Base-by-base conservation (phyloP, 2,113 vertebrate genomes). In the Porphyrio hochstetteri region DNA sequence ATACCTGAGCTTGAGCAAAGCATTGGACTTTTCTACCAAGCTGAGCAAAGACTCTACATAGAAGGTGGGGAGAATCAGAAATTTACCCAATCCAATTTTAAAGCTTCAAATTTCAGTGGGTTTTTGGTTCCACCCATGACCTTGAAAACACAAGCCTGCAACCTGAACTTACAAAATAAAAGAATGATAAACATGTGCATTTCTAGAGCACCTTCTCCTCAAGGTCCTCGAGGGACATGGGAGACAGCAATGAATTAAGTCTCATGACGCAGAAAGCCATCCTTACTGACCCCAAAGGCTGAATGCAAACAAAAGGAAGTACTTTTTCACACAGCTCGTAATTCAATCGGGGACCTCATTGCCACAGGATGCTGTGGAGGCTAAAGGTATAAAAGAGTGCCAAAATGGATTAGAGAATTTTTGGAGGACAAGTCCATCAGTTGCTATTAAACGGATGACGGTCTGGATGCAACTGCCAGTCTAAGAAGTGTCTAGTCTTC, bases 221-320 rank as follows among this genome's bases (percentile, higher is more conserved):
- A 6, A 36, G 69, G 64, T 86, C 52, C 95, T 93, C 0, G 0
- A 33, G 88, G 36, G 56, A 48, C 72, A 4, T 0, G 15, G 63
- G 56, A 64, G 93, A 56, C 68, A 92, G 88, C 46, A 75, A 42
- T 93, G 91, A 94, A 89, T 93, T 64, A 86, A 91, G 65, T 42
- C 80, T 75, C 12, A 5, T 89, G 95, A 91, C 4, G 13, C 95
- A 91, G 86, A 70, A 84, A 93, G 33, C 60, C 80, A 86, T 78
- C 72, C 48, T 64, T 48, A 17, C 72, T 75, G 80, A 81, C 86
- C 92, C 92, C 94, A 95, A 70, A 95, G 76, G 20, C 88, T 74
- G 86, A 88, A 63, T 36, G 74, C 67, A 55, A 92, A 60, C 46
- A 52, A n/a, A 84, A 93, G 95, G 94, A 93, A 96, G 91, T 28